A percentile compares a stretch with the other conserved stretches of the same genome.
phyloP scores from a whole-genome alignment of 2,888 invertebrate species.

The Aspidapion aeneum region DNA sequence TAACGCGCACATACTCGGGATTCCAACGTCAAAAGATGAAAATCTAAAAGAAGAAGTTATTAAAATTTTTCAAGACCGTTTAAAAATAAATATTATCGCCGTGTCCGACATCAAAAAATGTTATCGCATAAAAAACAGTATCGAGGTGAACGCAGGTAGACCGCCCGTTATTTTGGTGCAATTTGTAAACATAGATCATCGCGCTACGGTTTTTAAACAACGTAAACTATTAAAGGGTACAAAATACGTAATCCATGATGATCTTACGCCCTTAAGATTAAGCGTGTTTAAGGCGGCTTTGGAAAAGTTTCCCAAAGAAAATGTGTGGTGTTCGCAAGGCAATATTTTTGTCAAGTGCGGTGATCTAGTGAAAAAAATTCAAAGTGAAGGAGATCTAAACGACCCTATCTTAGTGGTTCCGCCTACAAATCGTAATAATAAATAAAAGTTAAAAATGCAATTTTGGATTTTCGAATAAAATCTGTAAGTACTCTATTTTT shows the following conservation, averaged over 20 bases:
- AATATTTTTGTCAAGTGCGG: not conserved
- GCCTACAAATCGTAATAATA: not conserved
- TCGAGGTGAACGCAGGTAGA: not conserved
- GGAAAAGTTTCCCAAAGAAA: not conserved
- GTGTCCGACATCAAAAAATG: not conserved
- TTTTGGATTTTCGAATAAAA: too few species aligned
- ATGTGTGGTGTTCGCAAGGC: not conserved
- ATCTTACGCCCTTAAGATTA: not conserved
- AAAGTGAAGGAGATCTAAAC: not conserved
- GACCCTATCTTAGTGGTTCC: not conserved
- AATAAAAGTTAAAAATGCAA: too few species aligned
- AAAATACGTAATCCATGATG: not conserved
- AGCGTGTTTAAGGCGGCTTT: not conserved
- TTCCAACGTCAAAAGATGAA: not conserved
- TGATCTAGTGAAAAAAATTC: not conserved
- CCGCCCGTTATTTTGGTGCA: not conserved
- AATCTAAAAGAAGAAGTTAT: not conserved
- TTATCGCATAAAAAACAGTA: not conserved
- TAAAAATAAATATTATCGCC: not conserved
- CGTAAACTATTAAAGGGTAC: not conserved
- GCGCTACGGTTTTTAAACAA: not conserved
- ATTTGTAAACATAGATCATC: not conserved
- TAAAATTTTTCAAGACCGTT: not conserved
- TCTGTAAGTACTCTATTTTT: not conserved
- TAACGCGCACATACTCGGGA: not conserved